Evolutionary conservation across 2,113 vertebrate species (phyloP), one percentile per base, ranked within the genome.

Genomic region (Oncorhynchus clarkii): DNA sequence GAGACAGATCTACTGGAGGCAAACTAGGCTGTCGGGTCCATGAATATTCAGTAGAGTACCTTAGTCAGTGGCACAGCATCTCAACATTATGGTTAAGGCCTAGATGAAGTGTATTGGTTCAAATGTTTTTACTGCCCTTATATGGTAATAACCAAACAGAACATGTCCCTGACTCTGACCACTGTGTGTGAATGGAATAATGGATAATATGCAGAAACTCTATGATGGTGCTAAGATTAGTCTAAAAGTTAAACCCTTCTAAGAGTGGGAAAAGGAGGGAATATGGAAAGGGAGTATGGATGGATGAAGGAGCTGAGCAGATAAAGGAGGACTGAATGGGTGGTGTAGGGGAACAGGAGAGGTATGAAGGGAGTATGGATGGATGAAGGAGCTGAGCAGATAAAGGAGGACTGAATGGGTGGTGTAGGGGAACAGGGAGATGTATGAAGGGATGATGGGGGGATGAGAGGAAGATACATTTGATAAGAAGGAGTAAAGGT

Each of bases 1-100:
- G 89, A 90, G 84, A 89, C 78, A 91, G 83, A 85, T 83, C 74
- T 74, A 70, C 54, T 83, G 75, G 78, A 39, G 67, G 57, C 64
- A 54, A 59, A 64, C 29, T 49, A 39, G 39, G 20, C n/a, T 3
- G 45, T 29, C 45, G 45, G 49, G 39, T 51, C 39, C 18, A 14
- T 62, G 27, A 65, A 64, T 20, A 9, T n/a, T 4, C 11, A 3
- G 29, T 5, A 22, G 11, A 24, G 18, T 79, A 74, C 29, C n/a
- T 3, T 77, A 71, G 73, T 82, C 57, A 70, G 48, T 72, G 74
- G 80, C 59, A 62, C 5, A 62, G 59, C 7, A 22, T n/a, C n/a
- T 22, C 5, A 0, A 11, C 39, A 45, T 45, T 45, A 45, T 45
- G 39, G 2, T 45, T 45, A 9, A 54, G 3, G 16, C 51, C 14